These are phyloP conservation scores for Marcusenius ussheri DNA, from an alignment of 2,113 vertebrate species.

Conservation along the genomic window DNA sequence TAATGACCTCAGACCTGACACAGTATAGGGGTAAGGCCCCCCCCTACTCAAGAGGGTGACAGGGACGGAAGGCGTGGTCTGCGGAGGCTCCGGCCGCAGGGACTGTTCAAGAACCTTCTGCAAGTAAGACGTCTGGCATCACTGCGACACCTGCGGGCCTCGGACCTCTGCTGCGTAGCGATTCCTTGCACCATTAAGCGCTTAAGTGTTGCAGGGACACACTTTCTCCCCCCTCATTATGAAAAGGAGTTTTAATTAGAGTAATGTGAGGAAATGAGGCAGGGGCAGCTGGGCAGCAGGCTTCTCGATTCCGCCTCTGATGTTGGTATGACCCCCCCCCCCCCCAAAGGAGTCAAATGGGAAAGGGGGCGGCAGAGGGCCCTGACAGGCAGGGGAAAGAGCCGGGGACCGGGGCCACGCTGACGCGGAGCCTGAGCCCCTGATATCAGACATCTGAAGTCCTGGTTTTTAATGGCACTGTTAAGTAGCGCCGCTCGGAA, in stretches of 20 bases:
- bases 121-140: not conserved
- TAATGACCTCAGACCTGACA: conserved; percentile 58
- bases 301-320: conserved; percentile 23
- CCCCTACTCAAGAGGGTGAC: not conserved
- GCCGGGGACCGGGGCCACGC: not conserved
- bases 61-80: not conserved
- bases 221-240: conserved; percentile 24
- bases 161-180: conserved; percentile 38
- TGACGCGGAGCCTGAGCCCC: conserved; percentile 25
- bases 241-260: conserved; percentile 49
- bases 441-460: conserved; percentile 24
- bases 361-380: conserved; percentile 26
- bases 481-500: conserved; percentile 31
- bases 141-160: conserved; percentile 34
- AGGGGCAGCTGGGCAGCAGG: conserved; percentile 31
- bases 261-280: conserved; percentile 36
- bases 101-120: not conserved
- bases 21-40: conserved; percentile 10
- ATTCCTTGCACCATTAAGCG: conserved; percentile 41
- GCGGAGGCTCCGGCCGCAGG: not conserved
- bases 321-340: conserved; percentile 18
- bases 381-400: conserved; percentile 30
- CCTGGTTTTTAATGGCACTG: conserved; percentile 20
- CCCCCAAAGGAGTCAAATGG: conserved; percentile 30
- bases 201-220: conserved; percentile 40